Percentiles rank a stretch among this genome's conserved stretches.
Evolutionary conservation across 2,113 vertebrate species (phyloP).

Genomic region (Euleptes europaea): DNA sequence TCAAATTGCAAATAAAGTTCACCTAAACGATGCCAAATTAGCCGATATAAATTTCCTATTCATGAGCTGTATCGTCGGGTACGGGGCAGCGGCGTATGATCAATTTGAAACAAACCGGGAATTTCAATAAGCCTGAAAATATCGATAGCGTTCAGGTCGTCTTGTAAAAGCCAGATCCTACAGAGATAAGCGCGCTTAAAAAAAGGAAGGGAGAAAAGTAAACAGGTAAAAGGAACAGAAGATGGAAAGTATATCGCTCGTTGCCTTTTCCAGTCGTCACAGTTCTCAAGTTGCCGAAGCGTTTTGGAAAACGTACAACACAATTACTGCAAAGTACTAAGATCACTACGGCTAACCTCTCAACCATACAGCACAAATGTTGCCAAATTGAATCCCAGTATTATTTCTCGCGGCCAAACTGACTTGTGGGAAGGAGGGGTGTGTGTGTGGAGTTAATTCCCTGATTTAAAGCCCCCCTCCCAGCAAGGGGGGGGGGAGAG

Average conservation of each 20-base stretch:
- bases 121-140: not conserved
- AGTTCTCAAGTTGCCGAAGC: not conserved
- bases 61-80: not conserved
- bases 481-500: not conserved
- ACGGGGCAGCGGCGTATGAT: not conserved
- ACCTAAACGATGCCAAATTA: not conserved
- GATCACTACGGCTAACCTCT: slow-evolving; percentile 38
- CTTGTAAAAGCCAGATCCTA: not conserved
- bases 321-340: slow-evolving; percentile 30
- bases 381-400: slow-evolving; percentile 42
- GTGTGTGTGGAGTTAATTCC: not conserved
- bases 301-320: slow-evolving; percentile 46
- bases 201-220: not conserved
- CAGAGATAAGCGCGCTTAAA: not conserved
- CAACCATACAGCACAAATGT: not conserved
- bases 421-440: not conserved
- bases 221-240: not conserved
- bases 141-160: not conserved
- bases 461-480: slow-evolving; percentile 31
- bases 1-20: not conserved
- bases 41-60: not conserved
- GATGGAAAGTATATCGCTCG: not conserved
- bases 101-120: not conserved
- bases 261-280: not conserved
- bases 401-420: slow-evolving; percentile 37